Conservation (phyloP, 2,888 invertebrate genomes). For the Amphipoea lucens region DNA sequence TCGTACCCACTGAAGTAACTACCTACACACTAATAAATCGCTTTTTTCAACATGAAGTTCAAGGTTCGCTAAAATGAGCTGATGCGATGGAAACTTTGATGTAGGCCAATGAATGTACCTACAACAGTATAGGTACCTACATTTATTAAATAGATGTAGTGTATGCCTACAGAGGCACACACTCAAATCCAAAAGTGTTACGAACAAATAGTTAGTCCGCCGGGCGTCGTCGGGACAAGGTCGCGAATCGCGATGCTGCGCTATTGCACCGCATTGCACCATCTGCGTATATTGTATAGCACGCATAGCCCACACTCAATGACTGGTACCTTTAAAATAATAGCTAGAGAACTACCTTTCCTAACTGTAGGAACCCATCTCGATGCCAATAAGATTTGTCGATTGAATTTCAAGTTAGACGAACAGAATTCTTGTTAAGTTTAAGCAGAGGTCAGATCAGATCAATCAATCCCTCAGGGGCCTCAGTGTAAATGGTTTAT, state of each 20-base stretch:
- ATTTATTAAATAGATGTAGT: not conserved
- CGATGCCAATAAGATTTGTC: not conserved
- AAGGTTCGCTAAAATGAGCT: not conserved
- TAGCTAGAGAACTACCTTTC: not conserved
- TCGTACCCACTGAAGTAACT: not conserved
- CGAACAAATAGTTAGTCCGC: slow-evolving; percentile 13
- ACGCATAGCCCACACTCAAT: slow-evolving; percentile 14
- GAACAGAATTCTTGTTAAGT: not conserved
- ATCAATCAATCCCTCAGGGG: not conserved
- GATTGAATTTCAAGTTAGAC: not conserved
- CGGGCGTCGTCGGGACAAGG: slow-evolving; percentile 48
- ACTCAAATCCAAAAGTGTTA: slow-evolving; percentile 30
- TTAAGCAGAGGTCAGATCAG: not conserved
- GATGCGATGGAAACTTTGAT: not conserved
- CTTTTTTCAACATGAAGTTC: not conserved
- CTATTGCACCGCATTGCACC: slow-evolving; percentile 61
- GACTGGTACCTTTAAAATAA: not conserved
- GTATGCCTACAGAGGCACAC: not conserved
- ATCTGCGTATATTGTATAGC: slow-evolving; percentile 27
- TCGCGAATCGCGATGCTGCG: slow-evolving; percentile 46
- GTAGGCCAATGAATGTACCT: too few relatives aligned
- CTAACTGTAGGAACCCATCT: not conserved
- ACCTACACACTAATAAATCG: not conserved
- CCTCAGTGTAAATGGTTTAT: not conserved
- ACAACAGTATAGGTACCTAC: not conserved